Evolutionary conservation across 2,797 vertebrate genomes (phyloP).

Genomic region (Silurus aristotelis): DNA sequence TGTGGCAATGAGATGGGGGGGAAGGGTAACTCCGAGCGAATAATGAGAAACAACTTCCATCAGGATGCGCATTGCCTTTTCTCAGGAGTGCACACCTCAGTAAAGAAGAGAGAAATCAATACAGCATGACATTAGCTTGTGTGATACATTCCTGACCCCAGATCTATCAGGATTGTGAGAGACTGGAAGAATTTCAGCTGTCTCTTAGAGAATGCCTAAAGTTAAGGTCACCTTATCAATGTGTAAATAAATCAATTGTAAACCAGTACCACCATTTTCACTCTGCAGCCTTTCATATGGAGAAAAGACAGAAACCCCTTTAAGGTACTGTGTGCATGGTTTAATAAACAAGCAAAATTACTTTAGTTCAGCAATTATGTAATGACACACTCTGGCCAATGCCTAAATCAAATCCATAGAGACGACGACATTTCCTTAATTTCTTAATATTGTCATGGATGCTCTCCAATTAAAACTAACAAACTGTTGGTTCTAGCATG

Average conservation of each 20-base stretch:
- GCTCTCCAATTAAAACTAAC: constrained; percentile 36
- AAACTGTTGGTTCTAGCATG: constrained; percentile 46
- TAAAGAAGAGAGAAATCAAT: constrained; percentile 52
- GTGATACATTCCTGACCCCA: constrained; percentile 45
- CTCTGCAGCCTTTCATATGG: neutral
- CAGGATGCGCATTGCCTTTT: constrained; percentile 44
- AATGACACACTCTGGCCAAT: constrained; percentile 26
- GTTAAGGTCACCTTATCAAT: constrained; percentile 36
- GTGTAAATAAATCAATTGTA: constrained; percentile 29
- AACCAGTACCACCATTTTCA: constrained; percentile 24
- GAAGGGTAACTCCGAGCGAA: constrained; percentile 43
- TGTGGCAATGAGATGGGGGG: constrained; percentile 37
- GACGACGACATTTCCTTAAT: constrained; percentile 26
- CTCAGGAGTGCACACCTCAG: constrained; percentile 46
- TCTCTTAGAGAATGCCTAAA: constrained; percentile 3
- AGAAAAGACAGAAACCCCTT: neutral
- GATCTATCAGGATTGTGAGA: constrained; percentile 39
- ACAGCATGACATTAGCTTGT: constrained; percentile 53
- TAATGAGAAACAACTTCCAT: constrained; percentile 59
- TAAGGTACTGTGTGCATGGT: constrained; percentile 17
- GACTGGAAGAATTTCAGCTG: constrained; percentile 32
- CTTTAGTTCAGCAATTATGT: constrained; percentile 33
- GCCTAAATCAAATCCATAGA: constrained; percentile 31
- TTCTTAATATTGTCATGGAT: constrained; percentile 41
- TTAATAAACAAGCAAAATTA: constrained; percentile 37